Percentiles rank a stretch among this genome's conserved stretches.
Conservation (phyloP, 2,888 invertebrate species). For the Eupithecia pulchellata region DNA sequence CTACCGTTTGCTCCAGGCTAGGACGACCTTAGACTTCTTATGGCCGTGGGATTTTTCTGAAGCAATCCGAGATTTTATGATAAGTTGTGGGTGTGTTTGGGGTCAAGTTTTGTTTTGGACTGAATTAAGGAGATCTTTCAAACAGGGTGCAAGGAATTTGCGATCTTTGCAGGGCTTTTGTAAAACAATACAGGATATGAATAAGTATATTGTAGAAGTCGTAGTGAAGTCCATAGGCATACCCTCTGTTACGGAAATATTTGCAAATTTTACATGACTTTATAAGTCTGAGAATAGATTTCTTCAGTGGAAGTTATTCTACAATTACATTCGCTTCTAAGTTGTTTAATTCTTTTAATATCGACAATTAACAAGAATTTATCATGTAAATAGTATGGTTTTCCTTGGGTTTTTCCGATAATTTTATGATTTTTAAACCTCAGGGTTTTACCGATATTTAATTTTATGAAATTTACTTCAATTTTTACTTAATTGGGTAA, state of each 20-base stretch:
- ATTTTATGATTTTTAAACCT: background rate
- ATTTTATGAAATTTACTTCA: background rate
- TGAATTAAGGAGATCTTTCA: background rate
- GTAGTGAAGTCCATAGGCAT: background rate
- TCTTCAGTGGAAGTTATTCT: background rate
- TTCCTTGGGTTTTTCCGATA: background rate
- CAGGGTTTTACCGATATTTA: background rate
- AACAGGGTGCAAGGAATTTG: background rate
- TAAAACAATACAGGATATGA: background rate
- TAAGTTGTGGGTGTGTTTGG: conserved; percentile 57
- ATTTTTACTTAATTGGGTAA: no score
- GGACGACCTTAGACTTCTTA: conserved; percentile 67
- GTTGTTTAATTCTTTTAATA: background rate
- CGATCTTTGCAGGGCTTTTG: background rate
- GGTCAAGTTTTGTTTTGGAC: conserved; percentile 21
- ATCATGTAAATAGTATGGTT: background rate
- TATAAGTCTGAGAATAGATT: background rate
- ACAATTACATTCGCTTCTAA: background rate
- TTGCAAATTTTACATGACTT: background rate
- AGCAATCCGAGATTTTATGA: conserved; percentile 63
- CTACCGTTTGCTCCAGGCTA: conserved; percentile 84
- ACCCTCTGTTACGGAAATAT: background rate
- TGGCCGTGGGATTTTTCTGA: conserved; percentile 77
- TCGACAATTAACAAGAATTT: background rate
- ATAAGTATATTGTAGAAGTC: background rate